Evolutionary conservation across 2,797 vertebrate genomes (phyloP).

Genomic region (Clarias laeviceps): DNA sequence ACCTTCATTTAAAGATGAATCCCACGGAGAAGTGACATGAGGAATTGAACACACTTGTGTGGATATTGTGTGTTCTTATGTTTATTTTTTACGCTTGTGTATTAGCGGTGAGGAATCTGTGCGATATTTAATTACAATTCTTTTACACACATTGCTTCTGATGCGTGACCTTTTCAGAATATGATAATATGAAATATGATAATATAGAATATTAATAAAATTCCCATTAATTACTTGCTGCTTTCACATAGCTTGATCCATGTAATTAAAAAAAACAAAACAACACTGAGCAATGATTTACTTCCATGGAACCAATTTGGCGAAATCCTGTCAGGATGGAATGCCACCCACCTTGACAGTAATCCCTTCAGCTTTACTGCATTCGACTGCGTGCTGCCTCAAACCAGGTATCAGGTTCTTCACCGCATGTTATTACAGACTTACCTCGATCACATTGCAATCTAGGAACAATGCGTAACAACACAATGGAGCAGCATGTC

Average conservation of each 20-base stretch:
- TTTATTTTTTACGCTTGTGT: not conserved
- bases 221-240: not conserved
- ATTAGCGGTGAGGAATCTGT: conserved; percentile 14
- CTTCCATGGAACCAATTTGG: not conserved
- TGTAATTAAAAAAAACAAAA: not conserved
- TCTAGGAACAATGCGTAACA: not conserved
- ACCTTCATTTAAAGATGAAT: not conserved
- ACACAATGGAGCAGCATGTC: not conserved
- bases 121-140: not conserved
- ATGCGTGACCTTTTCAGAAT: not conserved
- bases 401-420: not conserved
- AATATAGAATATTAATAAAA: not conserved
- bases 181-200: too few species aligned
- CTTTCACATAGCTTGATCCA: not conserved
- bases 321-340: not conserved
- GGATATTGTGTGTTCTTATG: not conserved
- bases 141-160: not conserved
- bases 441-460: not conserved
- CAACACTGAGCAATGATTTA: not conserved
- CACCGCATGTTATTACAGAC: not conserved
- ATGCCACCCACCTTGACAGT: conserved; percentile 1
- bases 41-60: not conserved
- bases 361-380: not conserved
- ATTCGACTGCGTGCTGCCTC: not conserved
- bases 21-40: not conserved